A percentile compares a stretch with the other conserved stretches of the same genome.
phyloP scores from a whole-genome alignment of 37 sponge, comb jelly and placozoan species.

The Beroe ovata region DNA sequence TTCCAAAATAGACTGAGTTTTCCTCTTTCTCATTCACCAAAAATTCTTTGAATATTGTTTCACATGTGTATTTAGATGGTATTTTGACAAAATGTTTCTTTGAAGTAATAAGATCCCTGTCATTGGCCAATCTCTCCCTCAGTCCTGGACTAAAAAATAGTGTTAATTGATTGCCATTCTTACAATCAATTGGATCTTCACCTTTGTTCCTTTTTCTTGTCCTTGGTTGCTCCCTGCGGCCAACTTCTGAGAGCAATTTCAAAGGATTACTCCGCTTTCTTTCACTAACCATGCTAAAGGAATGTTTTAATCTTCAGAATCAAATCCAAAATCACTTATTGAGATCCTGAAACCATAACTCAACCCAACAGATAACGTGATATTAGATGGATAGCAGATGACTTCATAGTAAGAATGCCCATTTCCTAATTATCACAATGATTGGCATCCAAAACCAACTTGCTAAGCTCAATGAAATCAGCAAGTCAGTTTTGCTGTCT shows the following conservation, averaged over 20 bases:
- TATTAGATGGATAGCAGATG: no score
- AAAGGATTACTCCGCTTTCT: slow-evolving; percentile 6
- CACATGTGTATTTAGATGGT: slow-evolving; percentile 28
- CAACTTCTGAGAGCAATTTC: slow-evolving; percentile 2
- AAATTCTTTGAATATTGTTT: slow-evolving; percentile 55
- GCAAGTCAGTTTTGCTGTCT: no score
- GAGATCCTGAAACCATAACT: no score
- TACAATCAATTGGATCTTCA: neutral
- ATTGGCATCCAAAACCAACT: no score
- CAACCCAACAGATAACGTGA: no score
- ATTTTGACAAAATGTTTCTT: slow-evolving; percentile 55
- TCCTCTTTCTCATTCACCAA: slow-evolving; percentile 15
- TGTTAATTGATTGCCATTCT: slow-evolving; percentile 20
- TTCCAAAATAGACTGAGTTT: slow-evolving; percentile 5
- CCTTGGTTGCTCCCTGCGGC: slow-evolving; percentile 26
- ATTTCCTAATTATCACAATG: no score
- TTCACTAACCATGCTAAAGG: slow-evolving; percentile 40
- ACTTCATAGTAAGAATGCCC: no score
- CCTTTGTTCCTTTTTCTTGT: slow-evolving; percentile 50
- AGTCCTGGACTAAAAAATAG: slow-evolving; percentile 19
- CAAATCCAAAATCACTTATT: no score
- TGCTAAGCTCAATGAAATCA: no score
- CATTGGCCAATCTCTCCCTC: neutral
- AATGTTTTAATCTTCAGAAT: no score
- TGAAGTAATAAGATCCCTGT: slow-evolving; percentile 18